A percentile compares a stretch with the other conserved stretches of the same genome.
Evolutionary conservation across 2,113 vertebrate species (phyloP).

Genomic region (Otus sunia): DNA sequence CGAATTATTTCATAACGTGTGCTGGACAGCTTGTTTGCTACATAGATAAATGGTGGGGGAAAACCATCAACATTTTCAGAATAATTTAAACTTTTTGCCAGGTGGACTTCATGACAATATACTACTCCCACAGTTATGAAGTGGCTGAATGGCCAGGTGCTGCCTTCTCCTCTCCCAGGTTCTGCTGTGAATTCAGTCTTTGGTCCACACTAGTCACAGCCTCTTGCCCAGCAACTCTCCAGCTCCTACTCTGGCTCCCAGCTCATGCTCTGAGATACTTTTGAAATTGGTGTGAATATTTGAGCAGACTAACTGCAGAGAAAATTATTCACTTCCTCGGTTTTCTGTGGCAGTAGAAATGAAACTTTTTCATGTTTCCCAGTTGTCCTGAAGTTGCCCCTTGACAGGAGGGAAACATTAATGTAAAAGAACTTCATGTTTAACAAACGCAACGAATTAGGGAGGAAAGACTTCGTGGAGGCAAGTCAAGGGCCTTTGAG

Average conservation of each 20-base stretch:
- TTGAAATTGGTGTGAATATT: neutral
- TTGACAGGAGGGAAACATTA: neutral
- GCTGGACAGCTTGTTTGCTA: neutral
- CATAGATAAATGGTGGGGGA: neutral
- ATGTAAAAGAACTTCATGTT: neutral
- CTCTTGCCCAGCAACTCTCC: neutral
- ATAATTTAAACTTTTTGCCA: neutral
- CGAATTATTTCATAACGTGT: neutral
- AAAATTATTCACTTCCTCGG: neutral
- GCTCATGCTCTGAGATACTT: neutral
- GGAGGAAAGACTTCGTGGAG: neutral
- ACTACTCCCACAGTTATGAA: neutral
- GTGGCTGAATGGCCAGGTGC: too few species aligned
- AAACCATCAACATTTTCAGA: neutral
- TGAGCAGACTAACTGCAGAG: neutral
- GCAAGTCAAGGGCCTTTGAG: neutral
- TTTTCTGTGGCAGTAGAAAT: neutral
- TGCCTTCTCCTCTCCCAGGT: neutral
- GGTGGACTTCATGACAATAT: neutral
- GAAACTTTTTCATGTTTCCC: neutral
- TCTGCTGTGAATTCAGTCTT: neutral
- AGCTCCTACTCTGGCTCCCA: neutral
- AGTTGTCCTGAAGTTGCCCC: neutral
- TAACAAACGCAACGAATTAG: neutral
- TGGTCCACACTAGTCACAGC: neutral